phyloP scores from a whole-genome alignment of 2,797 vertebrate species.

The Poeciliopsis presidionis region DNA sequence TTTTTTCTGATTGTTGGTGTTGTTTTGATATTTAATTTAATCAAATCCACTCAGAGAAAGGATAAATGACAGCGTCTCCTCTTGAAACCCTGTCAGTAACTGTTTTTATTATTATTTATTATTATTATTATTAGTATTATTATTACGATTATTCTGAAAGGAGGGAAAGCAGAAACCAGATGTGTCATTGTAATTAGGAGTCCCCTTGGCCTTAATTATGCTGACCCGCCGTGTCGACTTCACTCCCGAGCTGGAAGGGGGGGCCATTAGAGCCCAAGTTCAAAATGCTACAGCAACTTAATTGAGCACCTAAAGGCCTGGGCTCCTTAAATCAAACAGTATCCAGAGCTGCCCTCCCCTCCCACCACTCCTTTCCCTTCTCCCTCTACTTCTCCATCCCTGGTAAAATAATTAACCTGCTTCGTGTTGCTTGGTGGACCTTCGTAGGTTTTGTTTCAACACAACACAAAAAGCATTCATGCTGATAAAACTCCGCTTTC shows the following conservation, averaged over 20 bases:
- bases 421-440: slow-evolving; percentile 50
- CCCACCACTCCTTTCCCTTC: slow-evolving; percentile 39
- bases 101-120: slow-evolving; percentile 83
- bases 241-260: slow-evolving; percentile 76
- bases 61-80: slow-evolving; percentile 60
- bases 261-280: slow-evolving; percentile 96
- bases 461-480: slow-evolving; percentile 27
- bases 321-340: slow-evolving; percentile 97
- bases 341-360: slow-evolving; percentile 85
- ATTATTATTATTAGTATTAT: slow-evolving; percentile 83
- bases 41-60: slow-evolving; percentile 44
- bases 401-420: slow-evolving; percentile 92
- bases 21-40: slow-evolving; percentile 71
- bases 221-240: slow-evolving; percentile 88
- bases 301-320: slow-evolving; percentile 97
- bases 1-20: slow-evolving; percentile 42
- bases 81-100: slow-evolving; percentile 68
- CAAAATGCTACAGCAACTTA: slow-evolving; percentile 98
- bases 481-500: slow-evolving; percentile 45
- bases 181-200: slow-evolving; percentile 97
- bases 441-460: slow-evolving; percentile 44
- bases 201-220: slow-evolving; percentile 97
- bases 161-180: slow-evolving; percentile 83
- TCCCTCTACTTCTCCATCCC: slow-evolving; percentile 7
- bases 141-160: slow-evolving; percentile 70